Evolutionary conservation across 1,140 invertebrate species (phyloP).

Genomic region (Chironomus striatipennis): DNA sequence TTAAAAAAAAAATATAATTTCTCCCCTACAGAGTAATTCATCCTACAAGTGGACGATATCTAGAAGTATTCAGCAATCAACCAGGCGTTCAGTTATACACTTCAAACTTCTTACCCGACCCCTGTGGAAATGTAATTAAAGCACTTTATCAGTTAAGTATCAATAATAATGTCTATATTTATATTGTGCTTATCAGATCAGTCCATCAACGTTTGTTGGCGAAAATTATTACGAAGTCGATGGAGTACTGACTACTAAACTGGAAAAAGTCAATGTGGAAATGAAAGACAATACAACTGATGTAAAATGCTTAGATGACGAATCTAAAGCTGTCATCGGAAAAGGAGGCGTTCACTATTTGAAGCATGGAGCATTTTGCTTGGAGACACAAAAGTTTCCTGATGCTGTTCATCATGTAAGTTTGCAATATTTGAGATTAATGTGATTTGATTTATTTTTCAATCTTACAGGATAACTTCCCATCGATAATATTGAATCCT

Average conservation of each 20-base stretch:
- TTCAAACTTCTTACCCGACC: slow-evolving; percentile 59
- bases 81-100: slow-evolving; percentile 90
- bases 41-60: slow-evolving; percentile 54
- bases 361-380: slow-evolving; percentile 73
- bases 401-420: slow-evolving; percentile 77
- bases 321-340: slow-evolving; percentile 46
- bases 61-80: slow-evolving; percentile 76
- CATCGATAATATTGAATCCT: slow-evolving; percentile 59
- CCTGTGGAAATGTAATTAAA: slow-evolving; percentile 30
- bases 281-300: background rate
- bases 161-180: background rate
- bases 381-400: slow-evolving; percentile 90
- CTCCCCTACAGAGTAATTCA: slow-evolving; percentile 48
- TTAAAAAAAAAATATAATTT: too few species aligned
- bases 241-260: background rate
- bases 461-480: slow-evolving; percentile 58
- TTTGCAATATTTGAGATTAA: slow-evolving; percentile 26
- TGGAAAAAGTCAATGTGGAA: slow-evolving; percentile 19
- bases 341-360: slow-evolving; percentile 61
- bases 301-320: slow-evolving; percentile 21
- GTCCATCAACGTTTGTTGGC: background rate
- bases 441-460: slow-evolving; percentile 26
- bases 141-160: background rate
- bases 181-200: background rate
- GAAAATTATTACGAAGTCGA: slow-evolving; percentile 14